These are phyloP conservation scores for Alviniconcha marisindica DNA, from an alignment of 1,140 invertebrate species.

Conservation along the genomic window DNA sequence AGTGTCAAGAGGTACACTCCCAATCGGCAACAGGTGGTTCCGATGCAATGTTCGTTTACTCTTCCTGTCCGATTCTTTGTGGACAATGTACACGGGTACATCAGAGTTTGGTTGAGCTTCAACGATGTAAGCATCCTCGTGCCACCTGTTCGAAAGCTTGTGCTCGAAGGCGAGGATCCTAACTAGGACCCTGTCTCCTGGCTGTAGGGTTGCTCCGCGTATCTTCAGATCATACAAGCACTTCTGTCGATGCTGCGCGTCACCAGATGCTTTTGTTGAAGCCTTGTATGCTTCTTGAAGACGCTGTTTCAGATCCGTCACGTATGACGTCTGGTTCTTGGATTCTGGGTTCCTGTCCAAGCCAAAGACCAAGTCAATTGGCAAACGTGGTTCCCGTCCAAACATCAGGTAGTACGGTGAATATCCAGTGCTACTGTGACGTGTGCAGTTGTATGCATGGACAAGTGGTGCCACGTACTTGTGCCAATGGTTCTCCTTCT, in stretches of 20 bases:
- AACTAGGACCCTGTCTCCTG: slow-evolving; percentile 27
- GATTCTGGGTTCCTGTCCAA: neutral
- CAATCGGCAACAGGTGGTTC: slow-evolving; percentile 30
- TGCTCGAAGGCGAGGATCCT: slow-evolving; percentile 22
- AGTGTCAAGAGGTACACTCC: too few species aligned
- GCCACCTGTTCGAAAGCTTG: slow-evolving; percentile 20
- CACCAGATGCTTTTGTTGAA: neutral
- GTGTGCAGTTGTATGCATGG: slow-evolving; percentile 46
- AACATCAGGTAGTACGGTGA: slow-evolving; percentile 50
- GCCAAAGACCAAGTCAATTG: slow-evolving; percentile 40
- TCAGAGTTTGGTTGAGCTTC: slow-evolving; percentile 18
- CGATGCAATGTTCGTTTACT: neutral
- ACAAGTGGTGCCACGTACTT: slow-evolving; percentile 43
- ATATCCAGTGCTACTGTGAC: slow-evolving; percentile 44
- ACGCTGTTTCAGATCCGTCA: neutral
- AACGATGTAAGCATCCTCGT: slow-evolving; percentile 1
- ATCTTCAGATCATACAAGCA: neutral
- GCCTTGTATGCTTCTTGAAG: neutral
- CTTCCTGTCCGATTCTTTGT: neutral
- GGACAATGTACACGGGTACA: slow-evolving; percentile 29
- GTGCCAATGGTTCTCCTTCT: slow-evolving; percentile 45
- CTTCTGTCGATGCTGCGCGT: neutral
- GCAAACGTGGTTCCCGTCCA: slow-evolving; percentile 42
- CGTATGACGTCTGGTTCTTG: neutral
- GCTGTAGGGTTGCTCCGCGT: neutral